These are phyloP conservation scores for Drosophila navojoa DNA, from an alignment of 1,140 invertebrate genomes.

Conservation along the genomic window DNA sequence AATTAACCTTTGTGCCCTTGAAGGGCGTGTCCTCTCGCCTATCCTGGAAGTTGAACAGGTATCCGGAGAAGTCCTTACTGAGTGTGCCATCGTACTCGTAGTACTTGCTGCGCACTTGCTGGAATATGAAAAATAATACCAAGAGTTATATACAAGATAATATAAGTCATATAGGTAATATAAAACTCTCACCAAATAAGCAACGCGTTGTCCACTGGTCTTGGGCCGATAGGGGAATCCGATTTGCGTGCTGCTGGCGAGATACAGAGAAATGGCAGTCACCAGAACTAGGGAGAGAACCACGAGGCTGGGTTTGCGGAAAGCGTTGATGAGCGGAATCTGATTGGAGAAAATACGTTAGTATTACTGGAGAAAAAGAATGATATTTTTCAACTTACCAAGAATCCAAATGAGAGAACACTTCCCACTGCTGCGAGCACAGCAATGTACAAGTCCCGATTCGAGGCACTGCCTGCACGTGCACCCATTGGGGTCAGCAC, in stretches of 20 bases:
- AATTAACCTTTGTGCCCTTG: conserved; percentile 60
- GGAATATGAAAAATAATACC: conserved; percentile 19
- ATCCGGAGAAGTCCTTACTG: conserved; percentile 86
- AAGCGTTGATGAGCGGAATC: conserved; percentile 71
- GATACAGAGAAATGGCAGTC: conserved; percentile 83
- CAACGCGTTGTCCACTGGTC: conserved; percentile 88
- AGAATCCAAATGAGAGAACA: conserved; percentile 63
- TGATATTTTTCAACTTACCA: conserved; percentile 36
- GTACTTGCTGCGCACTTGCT: conserved; percentile 87
- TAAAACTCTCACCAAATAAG: conserved; percentile 86
- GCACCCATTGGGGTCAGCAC: conserved; percentile 88
- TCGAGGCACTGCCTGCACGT: conserved; percentile 85
- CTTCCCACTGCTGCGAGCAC: conserved; percentile 84
- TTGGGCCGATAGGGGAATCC: conserved; percentile 91
- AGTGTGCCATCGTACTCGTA: conserved; percentile 85
- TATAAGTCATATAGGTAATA: background rate
- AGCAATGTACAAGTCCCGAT: conserved; percentile 86
- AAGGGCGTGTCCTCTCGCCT: conserved; percentile 87
- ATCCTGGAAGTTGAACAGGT: conserved; percentile 90
- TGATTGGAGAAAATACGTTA: conserved; percentile 27
- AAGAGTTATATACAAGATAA: background rate
- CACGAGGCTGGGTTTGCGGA: conserved; percentile 63
- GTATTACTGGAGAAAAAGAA: background rate
- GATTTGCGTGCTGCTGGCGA: conserved; percentile 87
- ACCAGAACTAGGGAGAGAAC: conserved; percentile 84